These are phyloP conservation scores for Colaptes auratus DNA, from an alignment of 2,113 vertebrate genomes.

Conservation along the genomic window DNA sequence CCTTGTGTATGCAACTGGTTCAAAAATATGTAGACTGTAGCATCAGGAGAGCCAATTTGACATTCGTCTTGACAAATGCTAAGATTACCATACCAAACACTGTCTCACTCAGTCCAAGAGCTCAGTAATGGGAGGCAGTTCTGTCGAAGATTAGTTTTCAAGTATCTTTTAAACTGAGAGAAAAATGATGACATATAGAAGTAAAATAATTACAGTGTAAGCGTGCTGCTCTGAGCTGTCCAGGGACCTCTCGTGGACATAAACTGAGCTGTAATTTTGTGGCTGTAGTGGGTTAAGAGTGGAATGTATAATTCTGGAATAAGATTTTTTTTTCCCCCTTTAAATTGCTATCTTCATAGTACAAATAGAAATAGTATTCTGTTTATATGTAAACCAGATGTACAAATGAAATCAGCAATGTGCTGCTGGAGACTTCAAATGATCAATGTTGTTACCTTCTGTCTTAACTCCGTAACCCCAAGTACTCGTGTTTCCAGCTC, in stretches of 20 bases:
- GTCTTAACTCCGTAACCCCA: not conserved
- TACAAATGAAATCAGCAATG: not conserved
- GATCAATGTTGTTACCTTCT: not conserved
- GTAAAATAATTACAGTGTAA: not conserved
- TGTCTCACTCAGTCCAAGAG: not conserved
- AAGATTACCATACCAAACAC: not conserved
- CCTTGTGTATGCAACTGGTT: not conserved
- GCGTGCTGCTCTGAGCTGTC: not conserved
- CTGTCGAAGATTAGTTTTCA: not conserved
- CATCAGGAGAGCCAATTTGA: not conserved
- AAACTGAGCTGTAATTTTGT: slow-evolving; percentile 40
- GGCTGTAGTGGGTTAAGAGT: not conserved
- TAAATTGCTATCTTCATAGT: not conserved
- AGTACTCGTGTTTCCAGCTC: not conserved
- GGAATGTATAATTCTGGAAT: slow-evolving; percentile 27
- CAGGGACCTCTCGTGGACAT: not conserved
- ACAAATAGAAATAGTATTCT: not conserved
- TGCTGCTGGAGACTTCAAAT: not conserved
- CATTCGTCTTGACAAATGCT: not conserved
- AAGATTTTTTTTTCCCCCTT: not conserved
- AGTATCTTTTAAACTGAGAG: not conserved
- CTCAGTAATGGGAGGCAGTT: not conserved
- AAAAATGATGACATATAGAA: not conserved
- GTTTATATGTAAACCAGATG: not conserved
- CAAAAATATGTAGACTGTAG: not conserved